These are phyloP conservation scores for Coelinius sp. DNA, from an alignment of 2,888 invertebrate genomes.

Conservation along the genomic window DNA sequence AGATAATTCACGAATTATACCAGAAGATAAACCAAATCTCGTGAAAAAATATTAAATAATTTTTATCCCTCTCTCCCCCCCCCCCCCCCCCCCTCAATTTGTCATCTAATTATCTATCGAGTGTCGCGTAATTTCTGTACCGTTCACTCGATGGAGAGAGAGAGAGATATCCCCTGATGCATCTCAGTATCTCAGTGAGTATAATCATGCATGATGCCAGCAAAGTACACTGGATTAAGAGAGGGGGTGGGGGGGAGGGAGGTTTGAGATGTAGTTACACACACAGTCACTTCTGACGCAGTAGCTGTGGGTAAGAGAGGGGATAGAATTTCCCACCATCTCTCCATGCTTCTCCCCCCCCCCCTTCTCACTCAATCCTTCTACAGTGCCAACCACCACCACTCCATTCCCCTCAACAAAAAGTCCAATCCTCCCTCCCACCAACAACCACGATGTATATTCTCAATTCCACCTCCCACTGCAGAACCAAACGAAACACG, in stretches of 20 bases:
- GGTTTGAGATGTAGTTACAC: not conserved
- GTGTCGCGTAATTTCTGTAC: slow-evolving; percentile 9
- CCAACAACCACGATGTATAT: slow-evolving; percentile 3
- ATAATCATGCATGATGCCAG: slow-evolving; percentile 1
- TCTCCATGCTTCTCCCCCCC: not conserved
- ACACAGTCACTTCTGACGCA: slow-evolving; percentile 44
- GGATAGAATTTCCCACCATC: not conserved
- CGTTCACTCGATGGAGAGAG: not conserved
- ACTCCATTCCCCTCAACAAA: slow-evolving; percentile 5
- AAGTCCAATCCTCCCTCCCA: not conserved
- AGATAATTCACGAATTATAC: not conserved
- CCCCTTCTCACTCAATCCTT: no score
- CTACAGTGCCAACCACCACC: not conserved
- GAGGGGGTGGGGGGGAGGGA: slow-evolving; percentile 15
- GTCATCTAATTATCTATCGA: slow-evolving; percentile 2
- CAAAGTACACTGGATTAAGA: not conserved
- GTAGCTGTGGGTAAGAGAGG: slow-evolving; percentile 39
- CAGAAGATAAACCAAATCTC: not conserved
- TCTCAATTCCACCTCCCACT: slow-evolving; percentile 28
- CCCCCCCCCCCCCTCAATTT: not conserved
- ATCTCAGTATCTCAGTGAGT: not conserved
- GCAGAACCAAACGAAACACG: slow-evolving; percentile 5
- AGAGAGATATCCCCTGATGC: not conserved
- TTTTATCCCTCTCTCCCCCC: not conserved
- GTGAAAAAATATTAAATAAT: not conserved